These are phyloP conservation scores for Oreochromis mossambicus DNA, from an alignment of 2,797 vertebrate genomes.

Conservation along the genomic window DNA sequence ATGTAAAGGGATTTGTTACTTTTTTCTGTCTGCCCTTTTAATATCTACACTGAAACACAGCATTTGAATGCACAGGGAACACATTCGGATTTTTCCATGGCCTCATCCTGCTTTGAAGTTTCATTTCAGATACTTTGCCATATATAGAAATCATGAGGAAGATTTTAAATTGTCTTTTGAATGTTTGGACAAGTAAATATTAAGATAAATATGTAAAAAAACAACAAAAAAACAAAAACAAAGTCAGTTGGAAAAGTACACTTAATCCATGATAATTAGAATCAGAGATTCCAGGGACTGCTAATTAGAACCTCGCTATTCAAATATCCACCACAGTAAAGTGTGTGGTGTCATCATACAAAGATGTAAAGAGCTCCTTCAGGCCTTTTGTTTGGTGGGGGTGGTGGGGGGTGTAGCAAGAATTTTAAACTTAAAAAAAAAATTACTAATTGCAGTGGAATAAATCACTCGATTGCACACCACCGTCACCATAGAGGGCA, in stretches of 20 bases:
- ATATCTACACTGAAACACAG: background rate
- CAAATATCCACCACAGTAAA: background rate
- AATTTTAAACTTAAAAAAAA: rapidly evolving
- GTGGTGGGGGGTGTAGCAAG: background rate
- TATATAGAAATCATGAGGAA: background rate
- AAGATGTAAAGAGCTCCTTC: background rate
- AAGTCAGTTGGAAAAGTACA: background rate
- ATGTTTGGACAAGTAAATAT: background rate
- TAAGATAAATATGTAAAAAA: background rate
- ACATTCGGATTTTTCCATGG: background rate
- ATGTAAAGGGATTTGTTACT: background rate
- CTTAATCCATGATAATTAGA: background rate
- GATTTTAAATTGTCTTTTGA: background rate
- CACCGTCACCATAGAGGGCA: background rate
- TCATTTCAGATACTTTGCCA: background rate
- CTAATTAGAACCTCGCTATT: background rate
- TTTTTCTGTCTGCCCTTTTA: background rate
- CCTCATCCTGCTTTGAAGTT: background rate
- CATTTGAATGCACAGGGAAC: background rate
- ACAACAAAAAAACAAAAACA: background rate
- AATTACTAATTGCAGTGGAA: background rate
- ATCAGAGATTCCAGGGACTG: background rate
- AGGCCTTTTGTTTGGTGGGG: background rate
- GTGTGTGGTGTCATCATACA: background rate
- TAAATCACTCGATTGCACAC: background rate